Base-by-base conservation (phyloP, 2,113 vertebrate genomes). In the Phrynosoma platyrhinos region DNA sequence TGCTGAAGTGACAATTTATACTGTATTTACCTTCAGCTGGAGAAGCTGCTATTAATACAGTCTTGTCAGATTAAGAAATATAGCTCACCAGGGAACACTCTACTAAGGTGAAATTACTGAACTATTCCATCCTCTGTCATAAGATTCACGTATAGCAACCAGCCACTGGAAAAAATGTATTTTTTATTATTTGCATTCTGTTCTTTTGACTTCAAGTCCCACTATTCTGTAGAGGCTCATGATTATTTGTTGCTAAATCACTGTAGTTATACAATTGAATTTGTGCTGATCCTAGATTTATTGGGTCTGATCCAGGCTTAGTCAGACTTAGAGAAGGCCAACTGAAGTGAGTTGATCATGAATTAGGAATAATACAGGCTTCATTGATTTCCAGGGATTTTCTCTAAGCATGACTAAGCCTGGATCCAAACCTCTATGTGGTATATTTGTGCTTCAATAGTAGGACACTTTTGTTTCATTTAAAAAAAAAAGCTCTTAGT, bases 1-100 rank as follows among this genome's bases (percentile, higher is more conserved):
- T 0, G 87, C 25, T 68, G 14, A 87, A 90, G 86, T 74, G 88
- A 92, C 91, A 77, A 79, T 90, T 91, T 68, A 30, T 1, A 5
- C 75, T 36, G 85, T 68, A 62, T 80, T 93, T 81, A 82, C 90
- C 89, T 90, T 84, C 91, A 0, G 0, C 64, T 90, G 86, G 87
- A 69, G 84, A 30, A 89, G 84, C 72, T 16, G 20, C 84, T 77
- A 69, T 71, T 18, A 18, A 82, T 72, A 87, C 36, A 80, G 42
- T 0, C 0, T 66, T 16, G 20, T 16, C 79, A 7, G 4, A 86
- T 76, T 69, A 36, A 90, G 82, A 77, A 87, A 18, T 40, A 42
- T 84, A 30, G 80, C 55, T 18, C 47, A 2, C 13, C 76, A 58
- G 77, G 64, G 78, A 72, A 89, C 14, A n/a, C 55, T 62, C n/a